Conservation (phyloP, 2,113 vertebrate genomes). For the Canis aureus region DNA sequence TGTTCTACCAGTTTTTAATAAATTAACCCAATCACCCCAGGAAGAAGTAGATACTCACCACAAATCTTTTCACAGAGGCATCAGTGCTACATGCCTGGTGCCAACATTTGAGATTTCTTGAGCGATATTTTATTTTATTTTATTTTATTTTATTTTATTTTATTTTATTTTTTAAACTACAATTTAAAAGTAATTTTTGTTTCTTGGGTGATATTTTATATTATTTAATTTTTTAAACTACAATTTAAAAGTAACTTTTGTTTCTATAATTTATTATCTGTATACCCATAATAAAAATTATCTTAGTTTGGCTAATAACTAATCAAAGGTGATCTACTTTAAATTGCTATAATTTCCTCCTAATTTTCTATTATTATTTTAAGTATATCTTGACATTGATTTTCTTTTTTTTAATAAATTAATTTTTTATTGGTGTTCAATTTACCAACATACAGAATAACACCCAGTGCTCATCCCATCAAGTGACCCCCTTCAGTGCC, state of each 20-base stretch:
- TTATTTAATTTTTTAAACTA: background rate
- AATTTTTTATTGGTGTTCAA: no score
- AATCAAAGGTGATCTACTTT: background rate
- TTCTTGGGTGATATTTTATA: no score
- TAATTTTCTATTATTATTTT: background rate
- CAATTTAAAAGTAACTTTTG: background rate
- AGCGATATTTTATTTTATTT: background rate
- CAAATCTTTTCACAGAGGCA: background rate
- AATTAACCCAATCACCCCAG: background rate
- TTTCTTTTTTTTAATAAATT: background rate
- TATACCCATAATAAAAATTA: background rate
- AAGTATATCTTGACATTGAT: background rate
- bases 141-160: background rate
- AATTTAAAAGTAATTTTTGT: no score
- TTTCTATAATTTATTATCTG: background rate
- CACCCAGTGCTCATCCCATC: no score
- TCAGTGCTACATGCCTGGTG: background rate
- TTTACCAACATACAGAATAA: background rate
- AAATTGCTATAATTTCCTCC: background rate
- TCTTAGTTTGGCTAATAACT: background rate
- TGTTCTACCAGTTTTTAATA: slow-evolving; percentile 25
- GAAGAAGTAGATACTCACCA: background rate
- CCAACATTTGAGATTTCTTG: background rate
- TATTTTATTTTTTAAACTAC: background rate
- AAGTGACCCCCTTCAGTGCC: no score